Evolutionary conservation across 2,888 invertebrate species (phyloP).

Genomic region (Seira musarum): DNA sequence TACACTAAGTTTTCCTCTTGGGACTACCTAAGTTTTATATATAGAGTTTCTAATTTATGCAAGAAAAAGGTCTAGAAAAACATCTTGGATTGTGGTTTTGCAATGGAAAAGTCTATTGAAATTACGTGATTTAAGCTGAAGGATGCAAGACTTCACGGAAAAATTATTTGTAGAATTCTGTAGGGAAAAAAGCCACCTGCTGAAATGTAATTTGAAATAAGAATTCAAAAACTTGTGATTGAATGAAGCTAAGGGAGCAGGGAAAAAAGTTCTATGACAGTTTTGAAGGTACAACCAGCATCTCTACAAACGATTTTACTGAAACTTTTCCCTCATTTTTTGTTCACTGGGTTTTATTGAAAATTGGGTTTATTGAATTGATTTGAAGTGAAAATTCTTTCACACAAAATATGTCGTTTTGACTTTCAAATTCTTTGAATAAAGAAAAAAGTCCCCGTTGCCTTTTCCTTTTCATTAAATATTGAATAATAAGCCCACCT

Average conservation of each 20-base stretch:
- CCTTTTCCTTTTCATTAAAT: background rate
- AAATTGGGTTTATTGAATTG: background rate
- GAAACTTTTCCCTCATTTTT: background rate
- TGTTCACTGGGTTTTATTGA: background rate
- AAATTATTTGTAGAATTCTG: slow-evolving; percentile 22
- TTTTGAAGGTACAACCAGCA: background rate
- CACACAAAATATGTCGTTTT: background rate
- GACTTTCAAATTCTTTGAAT: background rate
- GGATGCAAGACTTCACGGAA: background rate
- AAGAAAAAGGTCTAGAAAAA: too few species aligned
- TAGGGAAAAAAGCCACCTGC: slow-evolving; percentile 22
- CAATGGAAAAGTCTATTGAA: background rate
- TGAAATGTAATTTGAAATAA: slow-evolving; percentile 26
- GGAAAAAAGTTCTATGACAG: background rate
- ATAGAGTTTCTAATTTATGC: too few species aligned
- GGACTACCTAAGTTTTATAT: too few species aligned
- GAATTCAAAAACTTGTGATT: slow-evolving; percentile 27
- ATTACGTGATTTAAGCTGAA: background rate
- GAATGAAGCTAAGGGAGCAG: background rate
- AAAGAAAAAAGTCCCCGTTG: background rate
- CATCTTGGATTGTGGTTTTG: too few species aligned
- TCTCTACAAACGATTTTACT: background rate
- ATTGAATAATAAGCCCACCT: background rate
- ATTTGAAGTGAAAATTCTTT: background rate
- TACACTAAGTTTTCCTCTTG: too few species aligned